Base-by-base conservation (phyloP, 1,140 invertebrate species). In the Theocolax elegans region DNA sequence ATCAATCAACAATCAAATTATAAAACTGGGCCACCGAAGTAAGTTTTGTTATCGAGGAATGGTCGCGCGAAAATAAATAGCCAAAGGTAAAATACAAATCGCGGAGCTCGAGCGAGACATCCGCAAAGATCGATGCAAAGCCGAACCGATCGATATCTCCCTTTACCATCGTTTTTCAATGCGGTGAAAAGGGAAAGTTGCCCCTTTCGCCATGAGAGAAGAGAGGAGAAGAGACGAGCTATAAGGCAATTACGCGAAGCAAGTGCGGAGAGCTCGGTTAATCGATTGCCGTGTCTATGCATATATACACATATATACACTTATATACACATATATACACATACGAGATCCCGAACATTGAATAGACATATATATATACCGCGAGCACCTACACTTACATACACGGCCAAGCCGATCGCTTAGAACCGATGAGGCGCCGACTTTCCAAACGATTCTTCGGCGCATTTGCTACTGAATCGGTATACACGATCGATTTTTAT, bases 161-260 rank as follows among this genome's bases (percentile, higher is more conserved):
- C 21, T 19, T 29, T 59, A 17, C 13, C 56, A 40, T 71, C 44
- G 1, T 54, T 1, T 35, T 54, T 42, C 17, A 25, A 46, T 9
- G 56, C n/a, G 53, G 44, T 51, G 40, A 71, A 71, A 71, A 68
- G 49, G 44, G 29, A 46, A 70, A 63, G 48, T 63, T 59, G 9
- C 54, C 44, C 46, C 42, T 68, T 58, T 56, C 40, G 29, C 25
- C 13, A n/a, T n/a, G n/a, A n/a, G 12, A 35, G 3, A 3, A 19
- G 2, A 31, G 0, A 40, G 23, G 29, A 19, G 1, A 17, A 49
- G 12, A 67, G 12, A 27, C 7, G 2, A 17, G 19, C n/a, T 35
- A 27, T 29, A 54, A 27, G n/a, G 35, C 63, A 66, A 54, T 53
- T 66, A 51, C 62, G 31, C 12, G 31, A 51, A 13, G 29, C 62